phyloP scores from a whole-genome alignment of 2,888 invertebrate species.

The Drosophila falleni region DNA sequence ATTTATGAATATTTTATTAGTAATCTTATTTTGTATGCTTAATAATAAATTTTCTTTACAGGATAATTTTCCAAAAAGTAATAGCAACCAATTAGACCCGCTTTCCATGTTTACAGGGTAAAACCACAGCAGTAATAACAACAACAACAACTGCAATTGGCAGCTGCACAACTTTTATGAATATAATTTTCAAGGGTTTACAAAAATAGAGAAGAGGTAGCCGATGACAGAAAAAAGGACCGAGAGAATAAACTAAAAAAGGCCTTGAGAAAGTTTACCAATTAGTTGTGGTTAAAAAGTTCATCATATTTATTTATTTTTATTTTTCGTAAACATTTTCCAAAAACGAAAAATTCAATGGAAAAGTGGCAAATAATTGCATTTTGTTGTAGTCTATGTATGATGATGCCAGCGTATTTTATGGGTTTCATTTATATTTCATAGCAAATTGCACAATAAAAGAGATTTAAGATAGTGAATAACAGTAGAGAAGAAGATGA shows the following conservation, averaged over 20 bases:
- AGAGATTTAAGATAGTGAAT: constrained; percentile 8
- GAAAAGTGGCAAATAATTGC: constrained; percentile 61
- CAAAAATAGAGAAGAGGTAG: constrained; percentile 3
- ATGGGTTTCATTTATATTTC: constrained; percentile 44
- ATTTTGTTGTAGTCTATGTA: constrained; percentile 30
- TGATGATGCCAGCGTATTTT: constrained; percentile 17
- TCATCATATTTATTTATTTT: constrained; percentile 6
- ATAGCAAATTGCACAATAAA: constrained; percentile 54
- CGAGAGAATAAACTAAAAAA: constrained; percentile 24
- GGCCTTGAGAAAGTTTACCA: constrained; percentile 55
- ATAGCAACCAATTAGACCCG: neutral
- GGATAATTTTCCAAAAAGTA: neutral
- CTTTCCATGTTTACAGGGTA: neutral
- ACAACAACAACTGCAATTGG: constrained; percentile 33
- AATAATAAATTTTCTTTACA: no score
- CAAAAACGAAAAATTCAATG: constrained; percentile 15
- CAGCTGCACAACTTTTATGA: constrained; percentile 42
- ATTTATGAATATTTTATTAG: no score
- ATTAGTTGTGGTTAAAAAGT: constrained; percentile 51
- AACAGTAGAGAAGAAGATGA: constrained; percentile 1
- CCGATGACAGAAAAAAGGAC: constrained; percentile 7
- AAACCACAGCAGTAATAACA: constrained; percentile 17
- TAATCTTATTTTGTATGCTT: no score
- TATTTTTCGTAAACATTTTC: constrained; percentile 1
- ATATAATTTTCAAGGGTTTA: constrained; percentile 48